Base-by-base conservation (phyloP, 2,888 invertebrate genomes). In the Dryocosmus kuriphilus region DNA sequence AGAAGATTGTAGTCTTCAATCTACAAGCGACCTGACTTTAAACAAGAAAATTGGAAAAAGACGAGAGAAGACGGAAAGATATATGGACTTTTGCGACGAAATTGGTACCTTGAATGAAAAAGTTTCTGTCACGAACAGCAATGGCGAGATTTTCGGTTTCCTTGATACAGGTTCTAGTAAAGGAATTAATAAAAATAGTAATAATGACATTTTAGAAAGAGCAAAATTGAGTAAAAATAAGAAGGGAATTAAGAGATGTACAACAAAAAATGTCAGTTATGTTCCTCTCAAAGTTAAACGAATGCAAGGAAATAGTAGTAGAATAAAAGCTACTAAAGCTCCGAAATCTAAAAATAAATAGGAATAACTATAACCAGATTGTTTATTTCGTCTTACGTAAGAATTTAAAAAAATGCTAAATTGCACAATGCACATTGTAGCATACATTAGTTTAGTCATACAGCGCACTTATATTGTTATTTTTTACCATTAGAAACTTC, bases 201-300 rank as follows among this genome's bases (percentile, higher is more conserved):
- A 41, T 63, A 77, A 62, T 71, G 32, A 9, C 32, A 62, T 60
- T 46, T 30, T 16, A n/a, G 61, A 62, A 77, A 74, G 61, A 19
- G 14, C n/a, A 35, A 51, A 14, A 24, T 46, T 57, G 46, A 67
- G 14, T 41, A 74, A 76, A 22, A 77, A 79, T 57, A 62, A 35
- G 22, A 32, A 57, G 24, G 61, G 32, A 3, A 38, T 30, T 55
- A 32, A 78, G 74, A 22, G 51, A 75, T 2, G 22, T 27, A 11
- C 16, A 27, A 19, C 24, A 27, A 38, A 7, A 16, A 46, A 19
- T 9, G 27, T 2, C 14, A 76, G 55, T 8, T 91, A 91, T 80
- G 73, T 88, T 55, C 85, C 91, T n/a, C 80, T 91, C 0, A 90
- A 88, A 86, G 87, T 91, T 6, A 90, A 89, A 83, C 85, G 90